Evolutionary conservation across 2,797 vertebrate genomes (phyloP), one percentile per base, ranked within the genome.

Genomic region (Euthynnus affinis): DNA sequence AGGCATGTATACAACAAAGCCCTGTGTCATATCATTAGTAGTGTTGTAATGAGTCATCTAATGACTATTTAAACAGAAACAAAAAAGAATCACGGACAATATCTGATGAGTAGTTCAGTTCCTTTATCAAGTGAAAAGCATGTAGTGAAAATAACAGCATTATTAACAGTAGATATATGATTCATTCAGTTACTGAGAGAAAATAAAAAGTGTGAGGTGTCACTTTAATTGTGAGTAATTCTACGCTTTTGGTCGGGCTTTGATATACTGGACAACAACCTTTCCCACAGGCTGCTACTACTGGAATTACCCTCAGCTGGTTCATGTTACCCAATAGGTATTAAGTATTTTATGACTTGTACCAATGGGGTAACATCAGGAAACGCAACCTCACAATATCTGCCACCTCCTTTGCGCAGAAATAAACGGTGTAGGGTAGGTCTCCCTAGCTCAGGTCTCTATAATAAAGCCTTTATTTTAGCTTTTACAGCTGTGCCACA

Each of bases 381-480:
- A 74, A 72, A 48, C 56, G 5, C 40, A 74, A 20, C 60, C 61
- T 58, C 71, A 57, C 59, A 60, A 71, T 79, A 59, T 76, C 51
- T 71, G 59, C 74, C 74, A 59, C 44, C 53, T 83, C 71, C 34
- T 80, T 71, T 76, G 13, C 42, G 74, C 82, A 62, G 62, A 82
- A 85, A 89, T 88, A 86, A 88, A 64, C 53, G 22, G 12, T 32
- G 52, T 17, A 67, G 72, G 55, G 58, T 27, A 62, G 76, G 82
- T 83, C 79, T 81, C 74, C 52, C 52, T 67, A 18, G 66, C 61
- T 82, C 87, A 90, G 78, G 83, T 91, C 87, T 90, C 80, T 84
- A 77, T 85, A 88, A 88, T 90, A 82, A 82, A 81, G 80, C 84
- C 85, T 91, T 89, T 89, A 85, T 91, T 93, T 89, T 83, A 91